Base-by-base conservation (phyloP, 2,113 vertebrate genomes). In the Pseudolaguvia tuberculata region DNA sequence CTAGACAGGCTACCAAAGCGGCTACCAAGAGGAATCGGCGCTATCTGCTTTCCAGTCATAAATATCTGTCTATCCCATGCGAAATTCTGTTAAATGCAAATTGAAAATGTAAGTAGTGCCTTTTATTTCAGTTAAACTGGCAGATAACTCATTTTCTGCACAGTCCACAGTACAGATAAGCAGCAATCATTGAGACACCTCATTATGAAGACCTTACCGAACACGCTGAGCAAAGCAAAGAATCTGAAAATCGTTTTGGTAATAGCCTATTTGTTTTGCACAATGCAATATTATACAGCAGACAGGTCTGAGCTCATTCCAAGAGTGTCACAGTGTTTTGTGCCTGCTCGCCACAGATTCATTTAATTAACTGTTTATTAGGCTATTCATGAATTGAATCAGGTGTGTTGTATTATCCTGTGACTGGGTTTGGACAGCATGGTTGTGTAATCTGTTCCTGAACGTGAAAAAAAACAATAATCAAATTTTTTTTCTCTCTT, bases 181-280 rank as follows among this genome's bases (percentile, higher is more conserved):
- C 70, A 29, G 70, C 56, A 72, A 50, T 72, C 70, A 72, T 71
- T 14, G 35, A 55, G 68, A 45, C 35, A 58, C 69, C 69, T 71
- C 69, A 71, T 71, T 47, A 71, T 59, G 50, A 48, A 59, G 70
- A 72, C 70, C 56, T 45, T 9, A 48, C 29, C 25, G 6, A 59
- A 39, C 23, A 72, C 59, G 70, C 70, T 47, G 70, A 72, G 56
- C 70, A 56, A 59, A 48, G 56, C 55, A 59, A 20, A 72, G 55
- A 59, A 59, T 72, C 31, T 48, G 23, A 59, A 59, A 72, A 72
- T 72, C 56, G 59, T 58, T 72, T 72, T 13, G 13, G 56, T 72
- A 72, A 72, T 72, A 50, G 39, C 70, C 70, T 72, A 72, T 72
- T 72, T 72, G 70, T 72, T 59, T 72, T 72, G 23, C 70, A 72